Evolutionary conservation across 2,888 invertebrate genomes (phyloP).

Genomic region (Chrysomela aeneicollis): DNA sequence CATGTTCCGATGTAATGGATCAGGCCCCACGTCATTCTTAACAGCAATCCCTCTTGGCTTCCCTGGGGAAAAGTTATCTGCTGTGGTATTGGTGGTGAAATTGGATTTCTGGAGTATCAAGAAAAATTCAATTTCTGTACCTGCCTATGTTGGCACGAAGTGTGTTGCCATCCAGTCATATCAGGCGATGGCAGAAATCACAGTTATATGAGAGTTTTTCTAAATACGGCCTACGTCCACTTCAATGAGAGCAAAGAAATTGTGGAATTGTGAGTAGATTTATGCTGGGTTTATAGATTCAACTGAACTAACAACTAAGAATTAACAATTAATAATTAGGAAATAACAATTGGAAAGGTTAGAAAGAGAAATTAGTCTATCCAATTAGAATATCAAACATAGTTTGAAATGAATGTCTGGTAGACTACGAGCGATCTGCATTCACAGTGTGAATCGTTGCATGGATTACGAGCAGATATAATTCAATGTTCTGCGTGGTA

Average conservation of each 20-base stretch:
- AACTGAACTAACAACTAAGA: too few species aligned
- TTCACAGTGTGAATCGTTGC: too few species aligned
- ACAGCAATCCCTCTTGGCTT: background rate
- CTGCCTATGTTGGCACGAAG: background rate
- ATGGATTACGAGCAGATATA: too few species aligned
- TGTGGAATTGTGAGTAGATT: too few species aligned
- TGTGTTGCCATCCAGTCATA: background rate
- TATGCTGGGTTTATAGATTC: too few species aligned
- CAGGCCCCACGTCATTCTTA: background rate
- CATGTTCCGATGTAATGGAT: background rate
- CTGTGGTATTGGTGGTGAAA: background rate
- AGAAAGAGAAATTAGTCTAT: too few species aligned
- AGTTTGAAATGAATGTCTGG: too few species aligned
- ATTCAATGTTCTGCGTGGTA: too few species aligned
- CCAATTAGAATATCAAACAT: too few species aligned
- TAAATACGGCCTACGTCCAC: background rate
- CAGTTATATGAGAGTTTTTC: background rate
- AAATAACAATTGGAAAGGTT: too few species aligned
- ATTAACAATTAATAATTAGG: too few species aligned
- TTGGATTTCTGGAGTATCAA: background rate
- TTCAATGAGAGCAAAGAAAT: background rate
- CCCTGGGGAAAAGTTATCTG: background rate
- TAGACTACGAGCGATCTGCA: too few species aligned
- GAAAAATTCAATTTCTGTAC: conserved; percentile 2
- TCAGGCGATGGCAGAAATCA: background rate